phyloP scores from a whole-genome alignment of 2,797 vertebrate genomes.

The Rhabdophis nuchalis region DNA sequence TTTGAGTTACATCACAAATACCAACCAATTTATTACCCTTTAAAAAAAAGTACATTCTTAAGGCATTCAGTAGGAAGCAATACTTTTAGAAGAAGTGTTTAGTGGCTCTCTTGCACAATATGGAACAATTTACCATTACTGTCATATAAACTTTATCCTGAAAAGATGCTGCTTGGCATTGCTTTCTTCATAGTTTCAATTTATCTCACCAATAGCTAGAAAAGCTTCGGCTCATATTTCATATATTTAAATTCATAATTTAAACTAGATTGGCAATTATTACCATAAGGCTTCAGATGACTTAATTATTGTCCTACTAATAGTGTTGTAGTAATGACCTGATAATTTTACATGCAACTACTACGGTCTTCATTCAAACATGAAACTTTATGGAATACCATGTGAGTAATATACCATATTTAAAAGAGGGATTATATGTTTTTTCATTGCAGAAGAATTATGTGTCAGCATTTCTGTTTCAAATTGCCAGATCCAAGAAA shows the following conservation, averaged over 20 bases:
- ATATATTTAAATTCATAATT: neutral
- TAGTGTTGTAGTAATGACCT: neutral
- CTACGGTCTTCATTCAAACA: neutral
- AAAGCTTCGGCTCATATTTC: neutral
- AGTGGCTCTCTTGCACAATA: neutral
- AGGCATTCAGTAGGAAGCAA: neutral
- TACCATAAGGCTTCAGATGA: neutral
- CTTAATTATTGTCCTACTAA: neutral
- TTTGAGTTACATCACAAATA: neutral
- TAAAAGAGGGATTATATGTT: conserved; percentile 10
- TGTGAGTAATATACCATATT: neutral
- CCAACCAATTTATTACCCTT: neutral
- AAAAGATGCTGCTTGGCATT: neutral
- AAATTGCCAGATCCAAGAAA: conserved; percentile 96
- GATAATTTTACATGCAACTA: neutral
- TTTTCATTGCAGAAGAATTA: conserved; percentile 84
- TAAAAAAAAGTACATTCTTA: neutral
- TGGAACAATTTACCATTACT: neutral
- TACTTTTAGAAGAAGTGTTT: neutral
- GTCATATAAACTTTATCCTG: neutral
- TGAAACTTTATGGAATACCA: neutral
- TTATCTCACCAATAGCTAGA: neutral
- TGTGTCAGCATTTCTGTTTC: conserved; percentile 97
- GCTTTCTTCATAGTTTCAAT: neutral
- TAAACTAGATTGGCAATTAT: neutral